Evolutionary conservation across 1,140 invertebrate genomes (phyloP).

Genomic region (Heliconius congener): DNA sequence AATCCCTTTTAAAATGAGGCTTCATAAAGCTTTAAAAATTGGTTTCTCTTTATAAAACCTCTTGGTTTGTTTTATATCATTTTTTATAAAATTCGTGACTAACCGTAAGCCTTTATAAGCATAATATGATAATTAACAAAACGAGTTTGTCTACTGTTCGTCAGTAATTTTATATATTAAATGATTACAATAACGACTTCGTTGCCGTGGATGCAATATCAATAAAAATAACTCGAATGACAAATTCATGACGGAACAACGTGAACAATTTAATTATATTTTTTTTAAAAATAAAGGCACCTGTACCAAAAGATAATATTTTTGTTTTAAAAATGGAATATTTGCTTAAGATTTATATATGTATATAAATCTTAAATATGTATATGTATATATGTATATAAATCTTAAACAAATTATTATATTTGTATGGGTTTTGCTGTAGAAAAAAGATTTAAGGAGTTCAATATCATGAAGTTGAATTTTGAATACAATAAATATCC

Average conservation of each 20-base stretch:
- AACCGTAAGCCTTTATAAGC: constrained; percentile 29
- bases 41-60: constrained; percentile 3
- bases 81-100: constrained; percentile 28
- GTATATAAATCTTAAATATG: too few relatives aligned
- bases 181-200: constrained; percentile 12
- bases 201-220: constrained; percentile 10
- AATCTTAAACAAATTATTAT: too few relatives aligned
- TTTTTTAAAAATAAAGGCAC: not conserved
- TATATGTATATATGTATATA: too few relatives aligned
- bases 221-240: constrained; percentile 26
- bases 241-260: not conserved
- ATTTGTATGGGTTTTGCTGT: too few relatives aligned
- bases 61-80: constrained; percentile 20
- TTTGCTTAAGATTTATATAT: too few relatives aligned
- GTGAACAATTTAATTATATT: not conserved
- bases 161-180: constrained; percentile 14
- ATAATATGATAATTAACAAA: constrained; percentile 34
- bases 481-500: not conserved
- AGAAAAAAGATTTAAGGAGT: not conserved
- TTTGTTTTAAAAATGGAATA: not conserved
- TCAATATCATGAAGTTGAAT: not conserved
- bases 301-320: too few relatives aligned
- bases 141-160: constrained; percentile 33
- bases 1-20: not conserved
- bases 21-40: not conserved